Evolutionary conservation across 2,797 vertebrate genomes (phyloP).

Genomic region (Zalophus californianus): DNA sequence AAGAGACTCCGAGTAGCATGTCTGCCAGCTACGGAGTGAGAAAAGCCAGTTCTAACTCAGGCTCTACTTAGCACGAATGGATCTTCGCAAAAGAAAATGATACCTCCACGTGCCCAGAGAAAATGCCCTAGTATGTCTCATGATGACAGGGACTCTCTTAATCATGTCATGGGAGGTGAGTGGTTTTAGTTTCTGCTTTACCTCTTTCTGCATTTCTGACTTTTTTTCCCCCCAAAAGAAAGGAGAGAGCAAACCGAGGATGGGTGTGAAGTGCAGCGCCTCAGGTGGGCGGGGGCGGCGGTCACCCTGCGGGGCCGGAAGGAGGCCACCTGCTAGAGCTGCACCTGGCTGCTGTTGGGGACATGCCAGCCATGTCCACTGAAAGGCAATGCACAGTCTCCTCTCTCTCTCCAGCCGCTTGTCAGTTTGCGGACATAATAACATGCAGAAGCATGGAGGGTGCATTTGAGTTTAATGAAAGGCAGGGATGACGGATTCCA

Average conservation of each 20-base stretch:
- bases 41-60: neutral
- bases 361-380: neutral
- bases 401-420: neutral
- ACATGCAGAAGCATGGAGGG: neutral
- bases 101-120: neutral
- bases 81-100: neutral
- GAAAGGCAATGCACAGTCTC: neutral
- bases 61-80: accelerated
- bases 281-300: accelerated
- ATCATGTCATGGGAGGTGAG: neutral
- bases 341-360: neutral
- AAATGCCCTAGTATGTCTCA: neutral
- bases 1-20: neutral
- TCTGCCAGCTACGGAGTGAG: neutral
- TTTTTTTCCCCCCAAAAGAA: neutral
- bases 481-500: neutral
- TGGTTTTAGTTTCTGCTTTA: neutral
- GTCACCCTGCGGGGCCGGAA: neutral
- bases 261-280: accelerated
- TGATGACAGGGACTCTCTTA: accelerated
- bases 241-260: neutral
- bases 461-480: neutral
- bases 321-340: neutral
- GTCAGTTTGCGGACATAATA: neutral
- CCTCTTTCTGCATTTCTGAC: neutral